These are phyloP conservation scores for Thamnophis elegans DNA, from an alignment of 2,797 vertebrate species.

Conservation along the genomic window DNA sequence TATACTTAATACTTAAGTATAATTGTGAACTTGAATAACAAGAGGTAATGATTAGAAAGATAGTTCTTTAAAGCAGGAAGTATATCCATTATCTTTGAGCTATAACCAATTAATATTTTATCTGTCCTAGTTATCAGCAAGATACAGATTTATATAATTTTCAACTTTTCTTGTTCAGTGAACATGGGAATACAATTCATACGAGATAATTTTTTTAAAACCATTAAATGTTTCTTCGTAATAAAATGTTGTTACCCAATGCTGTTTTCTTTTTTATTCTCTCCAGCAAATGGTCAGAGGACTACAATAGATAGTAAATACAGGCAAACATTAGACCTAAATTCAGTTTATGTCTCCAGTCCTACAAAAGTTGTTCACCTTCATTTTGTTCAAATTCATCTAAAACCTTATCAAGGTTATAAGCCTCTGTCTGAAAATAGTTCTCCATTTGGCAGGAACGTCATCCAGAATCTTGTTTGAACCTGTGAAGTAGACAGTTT, in stretches of 20 bases:
- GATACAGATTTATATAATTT: conserved; percentile 23
- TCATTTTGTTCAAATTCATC: conserved; percentile 99
- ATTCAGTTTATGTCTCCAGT: conserved; percentile 32
- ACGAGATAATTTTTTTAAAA: background rate
- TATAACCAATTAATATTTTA: background rate
- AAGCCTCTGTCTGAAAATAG: conserved; percentile 99
- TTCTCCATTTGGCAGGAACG: conserved; percentile 97
- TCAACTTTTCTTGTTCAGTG: conserved; percentile 12
- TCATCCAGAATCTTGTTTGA: conserved; percentile 73
- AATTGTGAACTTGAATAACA: background rate
- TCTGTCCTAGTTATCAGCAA: background rate
- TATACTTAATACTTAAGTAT: background rate
- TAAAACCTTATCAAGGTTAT: conserved; percentile 99
- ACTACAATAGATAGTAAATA: conserved; percentile 2
- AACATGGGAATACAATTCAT: conserved; percentile 11
- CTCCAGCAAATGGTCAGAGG: background rate
- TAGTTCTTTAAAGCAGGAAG: background rate
- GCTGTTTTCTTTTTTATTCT: background rate
- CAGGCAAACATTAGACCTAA: background rate
- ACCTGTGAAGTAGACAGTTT: conserved; percentile 66
- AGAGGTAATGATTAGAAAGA: background rate
- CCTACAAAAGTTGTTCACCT: conserved; percentile 79
- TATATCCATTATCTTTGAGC: background rate
- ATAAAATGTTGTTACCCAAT: background rate
- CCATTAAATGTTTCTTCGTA: conserved; percentile 1